phyloP scores from a whole-genome alignment of 2,797 vertebrate genomes.

The Poeciliopsis infans region DNA sequence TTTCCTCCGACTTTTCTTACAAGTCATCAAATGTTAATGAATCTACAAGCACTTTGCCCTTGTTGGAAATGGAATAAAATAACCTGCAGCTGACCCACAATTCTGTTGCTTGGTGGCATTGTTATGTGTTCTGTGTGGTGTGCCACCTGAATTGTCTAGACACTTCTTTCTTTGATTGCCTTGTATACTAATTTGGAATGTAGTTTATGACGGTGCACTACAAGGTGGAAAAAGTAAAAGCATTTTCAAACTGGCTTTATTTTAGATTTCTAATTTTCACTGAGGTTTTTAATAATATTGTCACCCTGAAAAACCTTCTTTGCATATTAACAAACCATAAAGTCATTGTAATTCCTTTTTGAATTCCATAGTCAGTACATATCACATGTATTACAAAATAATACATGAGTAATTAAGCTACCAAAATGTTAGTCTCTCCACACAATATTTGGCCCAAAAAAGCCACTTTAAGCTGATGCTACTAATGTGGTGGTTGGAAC shows the following conservation, averaged over 20 bases:
- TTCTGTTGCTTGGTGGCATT: conserved; percentile 27
- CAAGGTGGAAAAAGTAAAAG: conserved; percentile 22
- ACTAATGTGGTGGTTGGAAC: not conserved
- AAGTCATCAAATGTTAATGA: conserved; percentile 62
- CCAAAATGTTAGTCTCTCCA: not conserved
- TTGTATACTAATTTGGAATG: conserved; percentile 18
- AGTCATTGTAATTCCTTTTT: not conserved
- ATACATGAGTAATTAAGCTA: not conserved
- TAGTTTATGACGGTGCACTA: conserved; percentile 19
- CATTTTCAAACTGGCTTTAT: not conserved
- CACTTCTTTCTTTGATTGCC: conserved; percentile 28
- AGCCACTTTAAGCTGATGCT: not conserved
- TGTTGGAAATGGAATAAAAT: conserved; percentile 54
- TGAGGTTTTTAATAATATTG: not conserved
- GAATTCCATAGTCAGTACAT: too few species aligned
- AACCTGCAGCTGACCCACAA: conserved; percentile 51
- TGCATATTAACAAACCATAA: not conserved
- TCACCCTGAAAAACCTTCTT: not conserved
- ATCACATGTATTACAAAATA: too few species aligned
- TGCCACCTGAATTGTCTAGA: conserved; percentile 47
- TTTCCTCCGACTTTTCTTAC: conserved; percentile 40
- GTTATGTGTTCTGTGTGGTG: conserved; percentile 32
- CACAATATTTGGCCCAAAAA: not conserved
- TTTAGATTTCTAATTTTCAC: not conserved
- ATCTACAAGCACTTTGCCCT: conserved; percentile 49